Evolutionary conservation across 2,113 vertebrate genomes (phyloP).

Genomic region (Bambusicola thoracicus): DNA sequence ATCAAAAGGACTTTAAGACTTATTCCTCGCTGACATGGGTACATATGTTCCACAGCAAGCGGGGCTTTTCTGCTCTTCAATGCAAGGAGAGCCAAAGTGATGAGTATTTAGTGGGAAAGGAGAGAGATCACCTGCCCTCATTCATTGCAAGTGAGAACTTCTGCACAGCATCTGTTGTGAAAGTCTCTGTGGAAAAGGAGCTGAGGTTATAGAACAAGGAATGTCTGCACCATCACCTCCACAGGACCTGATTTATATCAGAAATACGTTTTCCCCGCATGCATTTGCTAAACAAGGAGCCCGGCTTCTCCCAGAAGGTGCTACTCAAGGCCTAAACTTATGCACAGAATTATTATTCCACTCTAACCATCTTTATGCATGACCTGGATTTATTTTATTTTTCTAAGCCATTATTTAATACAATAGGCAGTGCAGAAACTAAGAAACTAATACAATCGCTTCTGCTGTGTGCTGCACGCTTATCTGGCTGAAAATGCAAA

Average conservation of each 20-base stretch:
- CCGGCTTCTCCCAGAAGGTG: background rate
- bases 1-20: background rate
- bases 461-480: constrained; percentile 9
- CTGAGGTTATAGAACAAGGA: background rate
- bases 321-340: background rate
- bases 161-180: background rate
- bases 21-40: fast-evolving
- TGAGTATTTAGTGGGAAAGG: background rate
- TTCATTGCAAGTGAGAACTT: background rate
- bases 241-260: background rate
- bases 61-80: background rate
- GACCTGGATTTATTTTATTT: constrained; percentile 58
- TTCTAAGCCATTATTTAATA: constrained; percentile 57
- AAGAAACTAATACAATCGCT: constrained; percentile 48
- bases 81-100: background rate
- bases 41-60: background rate
- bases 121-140: background rate
- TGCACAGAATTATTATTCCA: background rate
- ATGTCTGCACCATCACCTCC: background rate
- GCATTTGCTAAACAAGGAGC: background rate
- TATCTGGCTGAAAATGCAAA: constrained; percentile 36
- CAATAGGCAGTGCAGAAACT: constrained; percentile 41
- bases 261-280: background rate
- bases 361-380: constrained; percentile 50
- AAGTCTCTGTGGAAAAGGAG: background rate